These are phyloP conservation scores for Microctenopoma lineatum DNA, from an alignment of 2,797 vertebrate genomes.

Conservation along the genomic window DNA sequence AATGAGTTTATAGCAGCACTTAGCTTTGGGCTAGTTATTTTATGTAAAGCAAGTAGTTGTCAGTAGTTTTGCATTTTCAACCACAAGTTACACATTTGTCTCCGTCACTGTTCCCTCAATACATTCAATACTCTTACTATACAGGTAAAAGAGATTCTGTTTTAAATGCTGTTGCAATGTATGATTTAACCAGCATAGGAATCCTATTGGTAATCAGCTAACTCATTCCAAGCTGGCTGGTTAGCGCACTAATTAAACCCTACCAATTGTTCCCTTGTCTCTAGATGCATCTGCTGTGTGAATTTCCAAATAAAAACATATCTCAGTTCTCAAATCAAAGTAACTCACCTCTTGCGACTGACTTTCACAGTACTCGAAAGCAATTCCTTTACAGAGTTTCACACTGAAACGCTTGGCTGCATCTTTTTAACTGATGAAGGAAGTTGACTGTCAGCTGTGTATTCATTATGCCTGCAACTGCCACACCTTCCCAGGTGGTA, in stretches of 20 bases:
- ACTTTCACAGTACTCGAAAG: background rate
- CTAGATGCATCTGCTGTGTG: slow-evolving; percentile 12
- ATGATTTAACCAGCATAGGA: background rate
- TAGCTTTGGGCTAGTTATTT: background rate
- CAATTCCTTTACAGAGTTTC: slow-evolving; percentile 10
- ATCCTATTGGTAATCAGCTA: background rate
- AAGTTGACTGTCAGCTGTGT: slow-evolving; percentile 12
- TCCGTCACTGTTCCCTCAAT: background rate
- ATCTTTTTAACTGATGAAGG: slow-evolving; percentile 26
- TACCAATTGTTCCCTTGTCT: slow-evolving; percentile 23
- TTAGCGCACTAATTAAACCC: slow-evolving; percentile 9
- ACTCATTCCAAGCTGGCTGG: background rate
- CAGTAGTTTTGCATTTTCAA: background rate
- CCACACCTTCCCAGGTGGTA: slow-evolving; percentile 39
- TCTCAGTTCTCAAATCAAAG: background rate
- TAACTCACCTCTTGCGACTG: slow-evolving; percentile 55
- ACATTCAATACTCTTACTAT: background rate
- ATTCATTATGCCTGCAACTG: slow-evolving; percentile 18
- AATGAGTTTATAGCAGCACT: background rate
- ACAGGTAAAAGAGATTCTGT: too few relatives aligned
- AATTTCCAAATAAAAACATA: background rate
- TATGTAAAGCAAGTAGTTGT: background rate
- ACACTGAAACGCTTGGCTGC: background rate
- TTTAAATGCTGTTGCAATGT: background rate
- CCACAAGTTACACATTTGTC: background rate